Conservation (phyloP, 2,888 invertebrate species). For the Opisthograptis luteolata region DNA sequence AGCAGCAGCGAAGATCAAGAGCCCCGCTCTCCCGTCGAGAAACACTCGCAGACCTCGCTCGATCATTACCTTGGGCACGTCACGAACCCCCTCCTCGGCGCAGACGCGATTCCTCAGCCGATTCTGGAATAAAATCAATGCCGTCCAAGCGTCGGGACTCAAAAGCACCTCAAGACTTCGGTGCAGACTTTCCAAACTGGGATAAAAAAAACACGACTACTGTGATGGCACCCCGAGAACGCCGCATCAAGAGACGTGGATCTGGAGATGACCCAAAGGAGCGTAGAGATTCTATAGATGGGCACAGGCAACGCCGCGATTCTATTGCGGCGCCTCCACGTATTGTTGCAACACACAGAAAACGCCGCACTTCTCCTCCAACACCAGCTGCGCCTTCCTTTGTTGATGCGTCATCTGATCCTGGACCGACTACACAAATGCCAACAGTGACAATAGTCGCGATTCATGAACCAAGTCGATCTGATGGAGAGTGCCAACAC, state of each 20-base stretch:
- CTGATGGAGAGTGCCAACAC: constrained; percentile 86
- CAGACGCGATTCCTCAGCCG: constrained; percentile 94
- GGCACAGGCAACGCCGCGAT: constrained; percentile 88
- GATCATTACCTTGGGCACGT: constrained; percentile 92
- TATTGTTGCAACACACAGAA: constrained; percentile 86
- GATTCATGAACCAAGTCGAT: constrained; percentile 79
- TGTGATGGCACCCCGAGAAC: constrained; percentile 73
- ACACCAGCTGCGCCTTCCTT: constrained; percentile 78
- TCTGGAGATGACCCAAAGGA: constrained; percentile 84
- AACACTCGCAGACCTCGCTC: constrained; percentile 94
- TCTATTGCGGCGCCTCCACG: constrained; percentile 86
- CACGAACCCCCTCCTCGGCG: constrained; percentile 86
- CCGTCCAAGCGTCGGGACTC: constrained; percentile 90
- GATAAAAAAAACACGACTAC: constrained; percentile 87
- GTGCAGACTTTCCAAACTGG: constrained; percentile 90
- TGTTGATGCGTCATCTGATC: constrained; percentile 86
- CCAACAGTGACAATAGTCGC: constrained; percentile 78
- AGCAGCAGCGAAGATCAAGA: constrained; percentile 77
- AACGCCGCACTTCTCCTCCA: constrained; percentile 75
- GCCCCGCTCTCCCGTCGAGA: constrained; percentile 92
- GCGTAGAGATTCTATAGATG: constrained; percentile 88
- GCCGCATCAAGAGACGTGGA: constrained; percentile 83
- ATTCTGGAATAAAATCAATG: constrained; percentile 92
- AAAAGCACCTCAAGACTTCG: constrained; percentile 87
- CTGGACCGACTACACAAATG: constrained; percentile 81